Conservation (phyloP, 2,888 invertebrate species). For the Caenorhabditis angaria region DNA sequence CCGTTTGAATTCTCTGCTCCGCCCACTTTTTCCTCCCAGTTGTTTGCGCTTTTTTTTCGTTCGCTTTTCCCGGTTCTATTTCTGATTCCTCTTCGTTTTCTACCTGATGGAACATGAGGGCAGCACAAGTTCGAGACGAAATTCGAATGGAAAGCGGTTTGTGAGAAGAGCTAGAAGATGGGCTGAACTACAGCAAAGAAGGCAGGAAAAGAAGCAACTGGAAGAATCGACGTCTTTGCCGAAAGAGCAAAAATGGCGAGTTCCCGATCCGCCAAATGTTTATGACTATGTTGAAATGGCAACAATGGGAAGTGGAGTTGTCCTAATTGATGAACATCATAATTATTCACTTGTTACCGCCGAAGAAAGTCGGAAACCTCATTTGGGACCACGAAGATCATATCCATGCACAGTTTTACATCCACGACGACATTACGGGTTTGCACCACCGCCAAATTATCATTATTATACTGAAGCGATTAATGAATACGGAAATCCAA, state of each 20-base stretch:
- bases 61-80: not conserved
- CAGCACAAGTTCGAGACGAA: slow-evolving; percentile 16
- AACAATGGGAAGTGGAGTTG: slow-evolving; percentile 24
- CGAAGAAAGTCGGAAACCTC: slow-evolving; percentile 19
- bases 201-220: slow-evolving; percentile 30
- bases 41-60: slow-evolving; percentile 6
- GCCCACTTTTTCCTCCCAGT: slow-evolving; percentile 13
- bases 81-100: slow-evolving; percentile 4
- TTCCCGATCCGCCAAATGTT: slow-evolving; percentile 29
- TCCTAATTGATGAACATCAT: slow-evolving; percentile 24
- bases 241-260: slow-evolving; percentile 20
- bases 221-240: slow-evolving; percentile 12
- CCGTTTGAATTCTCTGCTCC: slow-evolving; percentile 12
- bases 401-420: slow-evolving; percentile 33
- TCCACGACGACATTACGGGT: slow-evolving; percentile 18
- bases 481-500: slow-evolving; percentile 24
- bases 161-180: slow-evolving; percentile 58
- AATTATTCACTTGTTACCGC: slow-evolving; percentile 13
- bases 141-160: slow-evolving; percentile 78
- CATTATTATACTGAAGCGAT: slow-evolving; percentile 10
- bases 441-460: slow-evolving; percentile 14
- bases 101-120: not conserved
- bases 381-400: slow-evolving; percentile 25
- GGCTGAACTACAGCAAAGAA: slow-evolving; percentile 55
- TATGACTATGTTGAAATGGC: slow-evolving; percentile 47